Percentiles rank a stretch among this genome's conserved stretches.
Evolutionary conservation across 2,113 vertebrate genomes (phyloP).

Genomic region (Probosciger aterrimus): DNA sequence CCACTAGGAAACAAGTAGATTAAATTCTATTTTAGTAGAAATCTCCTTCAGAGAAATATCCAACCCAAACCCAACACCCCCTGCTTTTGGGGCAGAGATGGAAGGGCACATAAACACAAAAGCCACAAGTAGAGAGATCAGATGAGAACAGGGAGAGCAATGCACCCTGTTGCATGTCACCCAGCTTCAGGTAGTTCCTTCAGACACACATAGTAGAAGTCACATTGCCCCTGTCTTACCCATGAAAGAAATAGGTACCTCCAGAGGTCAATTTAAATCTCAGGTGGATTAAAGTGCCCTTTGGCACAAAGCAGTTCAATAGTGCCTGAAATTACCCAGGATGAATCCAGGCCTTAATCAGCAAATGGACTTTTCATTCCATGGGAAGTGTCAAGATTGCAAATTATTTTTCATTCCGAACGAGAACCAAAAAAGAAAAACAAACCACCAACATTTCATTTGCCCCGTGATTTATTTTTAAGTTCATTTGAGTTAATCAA

Average conservation of each 20-base stretch:
- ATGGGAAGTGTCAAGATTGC: slow-evolving; percentile 57
- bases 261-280: slow-evolving; percentile 40
- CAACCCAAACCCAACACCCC: not conserved
- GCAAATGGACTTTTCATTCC: slow-evolving; percentile 64
- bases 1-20: not conserved
- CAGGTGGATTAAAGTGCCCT: slow-evolving; percentile 60
- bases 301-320: slow-evolving; percentile 37
- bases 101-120: not conserved
- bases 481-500: slow-evolving; percentile 54
- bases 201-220: not conserved
- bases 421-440: not conserved
- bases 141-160: not conserved
- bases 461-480: slow-evolving; percentile 46
- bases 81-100: not conserved
- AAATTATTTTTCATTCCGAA: slow-evolving; percentile 63
- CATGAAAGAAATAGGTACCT: slow-evolving; percentile 17
- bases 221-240: not conserved
- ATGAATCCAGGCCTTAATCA: slow-evolving; percentile 53
- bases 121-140: rapidly evolving
- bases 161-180: not conserved
- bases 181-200: not conserved
- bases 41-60: not conserved
- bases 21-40: not conserved
- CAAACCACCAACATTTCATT: slow-evolving; percentile 14
- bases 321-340: slow-evolving; percentile 41